phyloP scores from a whole-genome alignment of 2,797 vertebrate species.

The Zonotrichia albicollis region DNA sequence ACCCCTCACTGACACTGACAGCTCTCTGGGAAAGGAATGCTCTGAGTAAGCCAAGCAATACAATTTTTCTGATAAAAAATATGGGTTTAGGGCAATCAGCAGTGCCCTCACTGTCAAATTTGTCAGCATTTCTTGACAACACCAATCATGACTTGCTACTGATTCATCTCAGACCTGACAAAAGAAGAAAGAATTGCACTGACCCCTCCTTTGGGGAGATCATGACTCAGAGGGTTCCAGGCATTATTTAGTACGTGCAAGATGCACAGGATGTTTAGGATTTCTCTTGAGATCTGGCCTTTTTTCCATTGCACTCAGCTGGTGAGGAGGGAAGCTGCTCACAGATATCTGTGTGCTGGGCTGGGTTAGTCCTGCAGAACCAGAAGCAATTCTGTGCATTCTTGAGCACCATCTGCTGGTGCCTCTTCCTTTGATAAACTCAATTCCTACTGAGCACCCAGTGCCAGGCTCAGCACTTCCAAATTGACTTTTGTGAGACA shows the following conservation, averaged over 20 bases:
- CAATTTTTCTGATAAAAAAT: not conserved
- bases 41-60: not conserved
- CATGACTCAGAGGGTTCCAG: not conserved
- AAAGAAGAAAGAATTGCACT: slow-evolving; percentile 14
- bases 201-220: not conserved
- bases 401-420: slow-evolving; percentile 53
- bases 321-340: not conserved
- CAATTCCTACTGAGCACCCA: accelerated
- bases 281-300: not conserved
- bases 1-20: not conserved
- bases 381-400: not conserved
- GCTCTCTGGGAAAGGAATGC: not conserved
- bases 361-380: not conserved
- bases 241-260: not conserved
- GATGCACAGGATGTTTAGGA: not conserved
- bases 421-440: not conserved
- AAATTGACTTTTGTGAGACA: not conserved
- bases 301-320: not conserved
- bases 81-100: not conserved
- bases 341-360: not conserved
- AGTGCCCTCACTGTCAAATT: slow-evolving; percentile 15
- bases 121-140: slow-evolving; percentile 1
- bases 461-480: not conserved
- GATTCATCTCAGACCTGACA: slow-evolving; percentile 36
- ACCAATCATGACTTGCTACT: slow-evolving; percentile 7